A percentile compares a stretch with the other conserved stretches of the same genome.
These are phyloP conservation scores for Heliconius hermathena DNA, from an alignment of 1,140 invertebrate genomes.

Conservation along the genomic window DNA sequence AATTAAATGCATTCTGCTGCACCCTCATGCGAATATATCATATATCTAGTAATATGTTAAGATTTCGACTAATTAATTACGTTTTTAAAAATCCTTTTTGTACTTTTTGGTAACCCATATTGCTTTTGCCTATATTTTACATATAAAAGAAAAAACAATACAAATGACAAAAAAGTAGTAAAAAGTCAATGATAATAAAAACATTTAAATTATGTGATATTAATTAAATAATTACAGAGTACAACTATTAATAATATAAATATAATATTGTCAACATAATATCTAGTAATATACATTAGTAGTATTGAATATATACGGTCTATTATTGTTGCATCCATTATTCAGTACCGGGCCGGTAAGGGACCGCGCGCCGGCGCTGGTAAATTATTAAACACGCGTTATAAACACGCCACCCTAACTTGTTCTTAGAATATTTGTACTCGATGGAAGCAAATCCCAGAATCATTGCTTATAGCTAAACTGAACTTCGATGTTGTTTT, in stretches of 20 bases:
- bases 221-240: too few relatives aligned
- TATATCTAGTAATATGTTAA: slow-evolving; percentile 43
- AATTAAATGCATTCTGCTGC: slow-evolving; percentile 80
- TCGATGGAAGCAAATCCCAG: slow-evolving; percentile 48
- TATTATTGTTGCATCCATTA: slow-evolving; percentile 77
- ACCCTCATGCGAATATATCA: slow-evolving; percentile 70
- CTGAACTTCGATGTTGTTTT: slow-evolving; percentile 21
- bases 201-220: too few relatives aligned
- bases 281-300: slow-evolving; percentile 24
- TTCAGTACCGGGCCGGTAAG: slow-evolving; percentile 65
- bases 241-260: background rate
- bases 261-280: slow-evolving; percentile 16
- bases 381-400: slow-evolving; percentile 80
- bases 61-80: slow-evolving; percentile 10
- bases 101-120: background rate
- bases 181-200: too few relatives aligned
- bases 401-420: slow-evolving; percentile 69
- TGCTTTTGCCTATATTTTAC: too few relatives aligned
- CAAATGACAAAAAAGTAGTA: too few relatives aligned
- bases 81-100: background rate
- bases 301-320: slow-evolving; percentile 62
- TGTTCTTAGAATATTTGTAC: slow-evolving; percentile 52
- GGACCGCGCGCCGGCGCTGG: slow-evolving; percentile 58
- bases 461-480: slow-evolving; percentile 49
- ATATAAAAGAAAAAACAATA: too few relatives aligned